These are phyloP conservation scores for Baronia brevicornis DNA, from an alignment of 2,888 invertebrate species.

Conservation along the genomic window DNA sequence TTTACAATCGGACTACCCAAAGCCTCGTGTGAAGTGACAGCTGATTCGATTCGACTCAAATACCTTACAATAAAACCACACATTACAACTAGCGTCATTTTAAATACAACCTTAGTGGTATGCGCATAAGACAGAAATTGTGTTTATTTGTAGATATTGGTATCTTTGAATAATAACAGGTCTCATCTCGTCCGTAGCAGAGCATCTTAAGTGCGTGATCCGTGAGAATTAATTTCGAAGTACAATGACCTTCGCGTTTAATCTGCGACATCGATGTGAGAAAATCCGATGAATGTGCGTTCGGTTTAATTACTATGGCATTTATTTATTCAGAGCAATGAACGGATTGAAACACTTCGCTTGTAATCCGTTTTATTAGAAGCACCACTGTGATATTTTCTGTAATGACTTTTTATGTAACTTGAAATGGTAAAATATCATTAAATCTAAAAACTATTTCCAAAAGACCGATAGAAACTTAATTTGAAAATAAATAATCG, in stretches of 20 bases:
- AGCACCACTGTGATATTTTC: too few species aligned
- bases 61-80: conserved; percentile 30
- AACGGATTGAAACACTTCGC: conserved; percentile 2
- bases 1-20: conserved; percentile 41
- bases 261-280: conserved; percentile 52
- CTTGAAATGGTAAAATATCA: too few species aligned
- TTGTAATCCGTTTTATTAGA: too few species aligned
- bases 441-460: too few species aligned
- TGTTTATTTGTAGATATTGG: conserved; percentile 12
- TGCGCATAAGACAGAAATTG: conserved; percentile 24
- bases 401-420: too few species aligned
- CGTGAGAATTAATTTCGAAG: conserved; percentile 67
- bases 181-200: conserved; percentile 50
- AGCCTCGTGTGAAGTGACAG: conserved; percentile 64
- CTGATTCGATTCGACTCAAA: conserved; percentile 52
- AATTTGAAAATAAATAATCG: too few species aligned
- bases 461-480: too few species aligned
- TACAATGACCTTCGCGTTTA: conserved; percentile 53
- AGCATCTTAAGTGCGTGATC: conserved; percentile 50
- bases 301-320: conserved; percentile 5
- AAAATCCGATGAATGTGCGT: conserved; percentile 23
- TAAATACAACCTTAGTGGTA: conserved; percentile 20
- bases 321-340: conserved; percentile 4
- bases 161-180: conserved; percentile 35
- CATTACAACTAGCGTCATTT: conserved; percentile 7